These are phyloP conservation scores for Ammodytes dubius DNA, from an alignment of 2,113 vertebrate genomes.

Conservation along the genomic window DNA sequence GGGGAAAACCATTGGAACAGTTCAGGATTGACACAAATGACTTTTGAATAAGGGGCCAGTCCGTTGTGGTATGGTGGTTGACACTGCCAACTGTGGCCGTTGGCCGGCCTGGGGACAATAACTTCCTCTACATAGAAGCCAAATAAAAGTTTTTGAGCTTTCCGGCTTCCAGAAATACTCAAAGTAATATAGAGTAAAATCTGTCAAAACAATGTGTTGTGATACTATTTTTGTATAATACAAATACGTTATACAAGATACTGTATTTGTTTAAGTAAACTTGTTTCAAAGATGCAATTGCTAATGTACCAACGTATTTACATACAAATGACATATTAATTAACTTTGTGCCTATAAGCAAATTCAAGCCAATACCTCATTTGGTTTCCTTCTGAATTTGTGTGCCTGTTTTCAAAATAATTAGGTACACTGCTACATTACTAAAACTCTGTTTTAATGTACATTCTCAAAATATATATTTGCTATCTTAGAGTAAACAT, in stretches of 20 bases:
- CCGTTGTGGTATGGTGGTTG: neutral
- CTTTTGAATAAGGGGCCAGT: constrained; percentile 12
- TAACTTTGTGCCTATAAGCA: too few species aligned
- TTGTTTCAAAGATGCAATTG: neutral
- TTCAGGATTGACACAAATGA: constrained; percentile 10
- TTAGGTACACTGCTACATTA: neutral
- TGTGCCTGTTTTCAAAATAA: neutral
- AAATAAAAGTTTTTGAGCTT: constrained; percentile 7
- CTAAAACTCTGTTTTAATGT: neutral
- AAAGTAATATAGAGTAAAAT: constrained; percentile 3
- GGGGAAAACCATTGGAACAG: constrained; percentile 1
- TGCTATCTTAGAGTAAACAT: neutral
- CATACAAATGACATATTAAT: neutral
- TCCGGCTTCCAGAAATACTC: neutral
- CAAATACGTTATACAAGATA: too few species aligned
- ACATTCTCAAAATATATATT: neutral
- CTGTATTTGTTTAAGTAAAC: too few species aligned
- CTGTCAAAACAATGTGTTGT: neutral
- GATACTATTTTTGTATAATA: neutral
- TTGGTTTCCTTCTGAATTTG: neutral
- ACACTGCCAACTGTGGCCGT: neutral
- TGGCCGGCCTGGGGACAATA: constrained; percentile 11
- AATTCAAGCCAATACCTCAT: neutral
- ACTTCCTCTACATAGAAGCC: neutral
- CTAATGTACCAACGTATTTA: neutral